phyloP scores from a whole-genome alignment of 2,113 vertebrate species.

The Lamprotornis superbus region DNA sequence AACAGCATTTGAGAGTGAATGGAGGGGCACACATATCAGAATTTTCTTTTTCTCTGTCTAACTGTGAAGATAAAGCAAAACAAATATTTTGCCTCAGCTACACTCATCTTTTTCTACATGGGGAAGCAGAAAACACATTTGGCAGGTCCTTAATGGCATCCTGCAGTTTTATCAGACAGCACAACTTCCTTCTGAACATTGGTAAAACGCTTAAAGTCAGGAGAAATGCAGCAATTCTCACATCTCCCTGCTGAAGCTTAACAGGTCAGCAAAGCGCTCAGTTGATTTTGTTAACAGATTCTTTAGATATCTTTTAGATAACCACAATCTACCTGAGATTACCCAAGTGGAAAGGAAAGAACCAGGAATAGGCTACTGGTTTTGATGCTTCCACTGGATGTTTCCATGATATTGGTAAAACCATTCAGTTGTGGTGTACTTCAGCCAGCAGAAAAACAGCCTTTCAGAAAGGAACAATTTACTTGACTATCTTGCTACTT shows the following conservation, averaged over 20 bases:
- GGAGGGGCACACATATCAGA: accelerated
- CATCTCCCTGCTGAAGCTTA: not conserved
- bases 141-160: not conserved
- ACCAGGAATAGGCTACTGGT: not conserved
- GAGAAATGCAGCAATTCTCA: not conserved
- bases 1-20: not conserved
- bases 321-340: not conserved
- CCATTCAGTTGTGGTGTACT: not conserved
- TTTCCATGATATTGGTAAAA: not conserved
- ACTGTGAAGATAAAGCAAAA: not conserved
- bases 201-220: not conserved
- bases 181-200: not conserved
- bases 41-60: not conserved
- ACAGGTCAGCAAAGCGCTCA: not conserved
- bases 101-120: not conserved
- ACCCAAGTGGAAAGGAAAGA: not conserved
- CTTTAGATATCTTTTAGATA: not conserved
- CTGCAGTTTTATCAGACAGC: not conserved
- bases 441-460: not conserved
- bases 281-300: not conserved
- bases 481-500: not conserved
- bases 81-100: not conserved
- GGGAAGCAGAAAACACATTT: not conserved
- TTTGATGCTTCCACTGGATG: not conserved
- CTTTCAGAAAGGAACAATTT: not conserved